Conservation (phyloP, 2,113 vertebrate genomes). For the Pan paniscus region DNA sequence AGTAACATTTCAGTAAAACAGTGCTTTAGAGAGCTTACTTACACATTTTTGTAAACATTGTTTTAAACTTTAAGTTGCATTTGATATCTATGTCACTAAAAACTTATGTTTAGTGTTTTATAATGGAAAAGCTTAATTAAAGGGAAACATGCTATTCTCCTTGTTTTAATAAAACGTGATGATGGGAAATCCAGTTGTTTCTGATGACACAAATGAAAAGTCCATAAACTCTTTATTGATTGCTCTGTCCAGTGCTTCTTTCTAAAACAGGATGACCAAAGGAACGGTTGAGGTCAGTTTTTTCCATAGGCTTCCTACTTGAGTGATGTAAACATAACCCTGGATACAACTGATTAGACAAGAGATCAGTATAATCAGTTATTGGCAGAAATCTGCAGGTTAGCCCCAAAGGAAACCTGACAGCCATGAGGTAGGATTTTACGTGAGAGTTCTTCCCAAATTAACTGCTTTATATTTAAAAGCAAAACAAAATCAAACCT, state of each 20-base stretch:
- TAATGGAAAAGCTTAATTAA: background rate
- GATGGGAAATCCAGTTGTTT: background rate
- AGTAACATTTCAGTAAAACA: background rate
- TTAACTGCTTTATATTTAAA: background rate
- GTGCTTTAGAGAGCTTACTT: background rate
- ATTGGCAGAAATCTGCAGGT: background rate
- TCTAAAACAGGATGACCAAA: background rate
- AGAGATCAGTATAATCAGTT: background rate
- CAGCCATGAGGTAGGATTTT: background rate
- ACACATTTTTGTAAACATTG: background rate
- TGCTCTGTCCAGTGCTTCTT: background rate
- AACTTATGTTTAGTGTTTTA: background rate
- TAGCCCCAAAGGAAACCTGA: background rate
- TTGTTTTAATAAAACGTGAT: background rate
- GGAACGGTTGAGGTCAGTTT: background rate
- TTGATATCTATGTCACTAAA: background rate
- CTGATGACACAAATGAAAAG: background rate
- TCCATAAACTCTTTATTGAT: background rate
- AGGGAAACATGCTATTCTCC: background rate
- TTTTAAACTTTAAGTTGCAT: constrained; percentile 23
- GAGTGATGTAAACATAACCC: background rate
- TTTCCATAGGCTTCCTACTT: background rate
- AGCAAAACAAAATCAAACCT: background rate
- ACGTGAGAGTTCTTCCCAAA: background rate
- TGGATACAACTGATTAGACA: background rate